A percentile compares a stretch with the other conserved stretches of the same genome.
phyloP scores from a whole-genome alignment of 92 coral and sea anemone species.

The Pocillopora grandis region DNA sequence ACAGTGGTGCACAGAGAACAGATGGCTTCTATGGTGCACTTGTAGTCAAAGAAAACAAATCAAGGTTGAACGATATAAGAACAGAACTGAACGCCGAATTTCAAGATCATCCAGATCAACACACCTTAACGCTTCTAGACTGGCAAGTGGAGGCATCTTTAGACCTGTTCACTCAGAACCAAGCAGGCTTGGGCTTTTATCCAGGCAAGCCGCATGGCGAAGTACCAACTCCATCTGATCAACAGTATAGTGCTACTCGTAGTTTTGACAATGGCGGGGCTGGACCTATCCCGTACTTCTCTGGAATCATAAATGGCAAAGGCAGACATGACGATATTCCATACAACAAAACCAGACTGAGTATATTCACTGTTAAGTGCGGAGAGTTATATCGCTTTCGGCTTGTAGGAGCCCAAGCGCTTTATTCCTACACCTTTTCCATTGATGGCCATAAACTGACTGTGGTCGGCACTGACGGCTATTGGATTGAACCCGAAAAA shows the following conservation, averaged over 20 bases:
- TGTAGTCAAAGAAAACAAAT: conserved; percentile 30
- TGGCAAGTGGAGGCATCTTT: conserved; percentile 50
- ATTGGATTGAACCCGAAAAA: conserved; percentile 52
- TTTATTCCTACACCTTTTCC: conserved; percentile 40
- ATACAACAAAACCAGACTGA: conserved; percentile 39
- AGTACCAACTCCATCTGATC: conserved; percentile 37
- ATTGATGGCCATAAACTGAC: conserved; percentile 65
- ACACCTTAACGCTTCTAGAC: conserved; percentile 47
- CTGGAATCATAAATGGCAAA: conserved; percentile 73
- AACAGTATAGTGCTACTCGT: not conserved
- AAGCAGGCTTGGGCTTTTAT: conserved; percentile 35
- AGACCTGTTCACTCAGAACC: conserved; percentile 46
- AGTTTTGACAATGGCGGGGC: conserved; percentile 36
- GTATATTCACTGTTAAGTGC: conserved; percentile 56
- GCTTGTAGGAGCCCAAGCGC: conserved; percentile 52
- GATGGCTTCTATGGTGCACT: conserved; percentile 84
- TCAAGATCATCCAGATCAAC: conserved; percentile 31
- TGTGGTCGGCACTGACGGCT: conserved; percentile 70
- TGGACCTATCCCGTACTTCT: conserved; percentile 68
- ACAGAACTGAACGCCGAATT: conserved; percentile 2
- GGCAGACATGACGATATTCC: conserved; percentile 54
- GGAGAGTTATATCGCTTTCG: conserved; percentile 63
- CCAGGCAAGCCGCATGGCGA: conserved; percentile 33
- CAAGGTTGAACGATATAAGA: not conserved
- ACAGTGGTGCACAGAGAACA: conserved; percentile 67